Percentiles rank a stretch among this genome's conserved stretches.
These are phyloP conservation scores for Drosophila putrida DNA, from an alignment of 2,888 invertebrate species.

Conservation along the genomic window DNA sequence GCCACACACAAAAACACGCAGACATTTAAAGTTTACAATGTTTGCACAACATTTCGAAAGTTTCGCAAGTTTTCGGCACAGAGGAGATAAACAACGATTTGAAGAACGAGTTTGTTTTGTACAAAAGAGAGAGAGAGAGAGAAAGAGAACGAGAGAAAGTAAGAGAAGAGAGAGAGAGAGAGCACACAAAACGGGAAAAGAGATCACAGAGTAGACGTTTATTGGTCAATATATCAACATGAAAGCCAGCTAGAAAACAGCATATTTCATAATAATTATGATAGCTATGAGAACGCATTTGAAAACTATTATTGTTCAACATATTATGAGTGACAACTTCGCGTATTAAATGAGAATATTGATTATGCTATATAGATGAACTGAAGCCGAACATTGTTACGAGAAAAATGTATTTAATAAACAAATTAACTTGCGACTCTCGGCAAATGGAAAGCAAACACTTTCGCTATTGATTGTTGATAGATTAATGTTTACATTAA, in stretches of 20 bases:
- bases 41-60: conserved; percentile 10
- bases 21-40: conserved; percentile 17
- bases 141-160: conserved; percentile 45
- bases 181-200: conserved; percentile 81
- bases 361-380: conserved; percentile 25
- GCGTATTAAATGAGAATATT: conserved; percentile 26
- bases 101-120: conserved; percentile 47
- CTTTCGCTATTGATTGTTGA: conserved; percentile 13
- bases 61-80: conserved; percentile 41
- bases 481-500: conserved; percentile 5
- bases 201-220: conserved; percentile 77
- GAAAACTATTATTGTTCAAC: conserved; percentile 17
- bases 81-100: conserved; percentile 41
- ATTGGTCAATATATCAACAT: conserved; percentile 63
- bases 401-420: conserved; percentile 16
- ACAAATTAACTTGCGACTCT: conserved; percentile 19
- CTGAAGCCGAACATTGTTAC: conserved; percentile 45
- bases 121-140: conserved; percentile 44
- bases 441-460: conserved; percentile 29
- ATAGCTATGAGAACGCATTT: conserved; percentile 47
- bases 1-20: conserved; percentile 28
- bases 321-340: conserved; percentile 34
- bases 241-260: conserved; percentile 57
- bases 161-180: conserved; percentile 64
- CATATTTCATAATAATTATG: conserved; percentile 28